These are phyloP conservation scores for Leguminivora glycinivorella DNA, from an alignment of 1,140 invertebrate genomes.

Conservation along the genomic window DNA sequence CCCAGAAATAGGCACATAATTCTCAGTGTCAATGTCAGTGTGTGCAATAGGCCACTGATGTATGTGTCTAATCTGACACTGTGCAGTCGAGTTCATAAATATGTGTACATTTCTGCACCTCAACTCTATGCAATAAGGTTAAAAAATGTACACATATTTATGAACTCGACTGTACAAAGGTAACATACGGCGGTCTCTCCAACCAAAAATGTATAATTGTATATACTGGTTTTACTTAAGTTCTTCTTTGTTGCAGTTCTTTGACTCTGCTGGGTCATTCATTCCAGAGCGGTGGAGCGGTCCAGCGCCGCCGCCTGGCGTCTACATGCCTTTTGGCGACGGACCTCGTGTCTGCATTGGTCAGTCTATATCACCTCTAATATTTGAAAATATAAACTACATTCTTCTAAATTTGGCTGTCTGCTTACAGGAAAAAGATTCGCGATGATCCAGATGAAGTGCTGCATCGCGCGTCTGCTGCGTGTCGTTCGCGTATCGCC, in stretches of 20 bases:
- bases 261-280: slow-evolving; percentile 53
- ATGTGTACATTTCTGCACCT: too few relatives aligned
- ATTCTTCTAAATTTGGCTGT: not conserved
- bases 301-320: slow-evolving; percentile 51
- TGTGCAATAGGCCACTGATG: too few relatives aligned
- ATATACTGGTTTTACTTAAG: not conserved
- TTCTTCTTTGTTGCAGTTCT: slow-evolving; percentile 51
- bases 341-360: slow-evolving; percentile 68
- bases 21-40: too few relatives aligned
- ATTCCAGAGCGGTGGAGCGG: slow-evolving; percentile 53
- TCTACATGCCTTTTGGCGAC: slow-evolving; percentile 70
- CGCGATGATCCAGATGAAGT: slow-evolving; percentile 75
- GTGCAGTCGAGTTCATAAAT: too few relatives aligned
- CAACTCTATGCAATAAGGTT: too few relatives aligned
- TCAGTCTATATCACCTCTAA: slow-evolving; percentile 31
- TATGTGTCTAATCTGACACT: too few relatives aligned
- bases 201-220: too few relatives aligned
- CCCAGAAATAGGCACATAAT: too few relatives aligned
- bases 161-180: too few relatives aligned
- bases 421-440: slow-evolving; percentile 69
- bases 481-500: slow-evolving; percentile 54
- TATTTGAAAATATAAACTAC: not conserved
- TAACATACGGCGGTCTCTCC: too few relatives aligned
- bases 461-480: slow-evolving; percentile 63
- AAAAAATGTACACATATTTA: too few relatives aligned